Evolutionary conservation across 2,797 vertebrate genomes (phyloP).

Genomic region (Nothura maculosa): DNA sequence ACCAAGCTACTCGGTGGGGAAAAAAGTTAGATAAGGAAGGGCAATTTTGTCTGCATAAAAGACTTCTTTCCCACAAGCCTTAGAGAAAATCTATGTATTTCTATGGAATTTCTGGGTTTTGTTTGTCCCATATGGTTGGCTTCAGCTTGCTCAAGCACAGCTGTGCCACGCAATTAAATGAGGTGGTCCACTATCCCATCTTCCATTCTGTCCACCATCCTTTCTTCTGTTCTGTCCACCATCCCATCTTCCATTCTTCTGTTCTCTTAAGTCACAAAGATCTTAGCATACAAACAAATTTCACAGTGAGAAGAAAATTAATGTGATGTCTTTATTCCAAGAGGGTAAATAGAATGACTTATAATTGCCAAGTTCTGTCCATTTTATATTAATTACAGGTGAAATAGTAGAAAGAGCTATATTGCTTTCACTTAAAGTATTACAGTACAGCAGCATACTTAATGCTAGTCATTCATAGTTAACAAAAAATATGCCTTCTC

Average conservation of each 20-base stretch:
- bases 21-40: not conserved
- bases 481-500: not conserved
- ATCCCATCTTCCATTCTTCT: not conserved
- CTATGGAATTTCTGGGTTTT: not conserved
- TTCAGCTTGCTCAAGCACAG: not conserved
- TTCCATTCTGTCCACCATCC: too few species aligned
- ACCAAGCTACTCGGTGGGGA: not conserved
- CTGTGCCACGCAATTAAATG: not conserved
- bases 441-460: not conserved
- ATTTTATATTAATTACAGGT: not conserved
- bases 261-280: not conserved
- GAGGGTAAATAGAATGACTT: not conserved
- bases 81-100: not conserved
- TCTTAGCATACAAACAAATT: not conserved
- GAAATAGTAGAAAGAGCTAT: not conserved
- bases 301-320: not conserved
- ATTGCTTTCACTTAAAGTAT: not conserved
- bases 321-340: not conserved
- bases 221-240: not conserved
- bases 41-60: not conserved
- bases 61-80: not conserved
- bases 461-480: not conserved
- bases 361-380: not conserved
- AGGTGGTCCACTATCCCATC: not conserved
- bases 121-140: not conserved